These are phyloP conservation scores for Hyles vespertilio DNA, from an alignment of 1,140 invertebrate species.

Conservation along the genomic window DNA sequence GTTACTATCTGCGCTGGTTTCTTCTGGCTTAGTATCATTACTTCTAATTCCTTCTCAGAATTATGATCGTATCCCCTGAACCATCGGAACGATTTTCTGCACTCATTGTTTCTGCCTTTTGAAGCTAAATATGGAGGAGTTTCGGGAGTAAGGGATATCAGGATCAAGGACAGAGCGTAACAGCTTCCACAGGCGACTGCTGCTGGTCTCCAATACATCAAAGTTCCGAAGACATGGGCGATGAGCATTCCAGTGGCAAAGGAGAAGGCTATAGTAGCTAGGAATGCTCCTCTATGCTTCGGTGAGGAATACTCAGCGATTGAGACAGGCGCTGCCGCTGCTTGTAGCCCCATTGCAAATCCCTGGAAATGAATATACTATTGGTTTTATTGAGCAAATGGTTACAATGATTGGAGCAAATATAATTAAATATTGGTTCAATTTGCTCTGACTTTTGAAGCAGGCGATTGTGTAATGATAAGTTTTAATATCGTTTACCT, in stretches of 20 bases:
- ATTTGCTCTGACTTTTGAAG: too few relatives aligned
- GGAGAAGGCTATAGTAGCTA: constrained; percentile 64
- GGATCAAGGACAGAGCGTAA: constrained; percentile 46
- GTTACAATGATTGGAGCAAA: too few relatives aligned
- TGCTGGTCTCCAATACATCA: constrained; percentile 60
- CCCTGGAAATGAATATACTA: constrained; percentile 43
- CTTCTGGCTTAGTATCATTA: constrained; percentile 51
- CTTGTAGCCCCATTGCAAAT: constrained; percentile 66
- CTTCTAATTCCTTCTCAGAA: constrained; percentile 55
- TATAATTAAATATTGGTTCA: too few relatives aligned
- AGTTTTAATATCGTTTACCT: too few relatives aligned
- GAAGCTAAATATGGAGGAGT: constrained; percentile 62
- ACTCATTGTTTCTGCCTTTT: constrained; percentile 40
- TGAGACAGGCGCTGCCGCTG: constrained; percentile 52
- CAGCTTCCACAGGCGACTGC: constrained; percentile 55
- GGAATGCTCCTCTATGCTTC: constrained; percentile 53
- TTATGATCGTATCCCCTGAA: constrained; percentile 44
- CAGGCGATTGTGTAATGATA: too few relatives aligned
- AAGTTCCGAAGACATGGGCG: constrained; percentile 57
- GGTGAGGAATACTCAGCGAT: constrained; percentile 66
- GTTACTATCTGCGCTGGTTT: constrained; percentile 14
- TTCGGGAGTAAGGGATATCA: constrained; percentile 55
- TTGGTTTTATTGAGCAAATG: too few relatives aligned
- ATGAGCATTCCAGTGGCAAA: constrained; percentile 65
- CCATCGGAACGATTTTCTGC: constrained; percentile 54